Percentiles rank a stretch among this genome's conserved stretches.
These are phyloP conservation scores for Hippocampus abdominalis DNA, from an alignment of 2,113 vertebrate species.

Conservation along the genomic window DNA sequence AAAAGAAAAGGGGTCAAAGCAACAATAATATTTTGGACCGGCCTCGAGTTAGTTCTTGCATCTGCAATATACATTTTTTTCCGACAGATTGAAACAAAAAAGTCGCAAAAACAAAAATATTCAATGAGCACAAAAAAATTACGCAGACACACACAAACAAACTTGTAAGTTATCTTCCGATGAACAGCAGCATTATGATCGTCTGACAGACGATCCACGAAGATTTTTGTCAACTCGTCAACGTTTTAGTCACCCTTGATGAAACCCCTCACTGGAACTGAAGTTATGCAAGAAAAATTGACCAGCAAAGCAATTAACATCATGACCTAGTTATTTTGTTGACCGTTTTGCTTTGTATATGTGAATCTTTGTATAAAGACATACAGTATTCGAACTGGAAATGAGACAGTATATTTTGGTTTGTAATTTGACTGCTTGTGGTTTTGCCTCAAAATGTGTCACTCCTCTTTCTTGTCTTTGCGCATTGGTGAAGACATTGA, in stretches of 20 bases:
- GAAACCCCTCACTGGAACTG: too few relatives aligned
- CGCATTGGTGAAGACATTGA: conserved; percentile 24
- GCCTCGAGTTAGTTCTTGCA: not conserved
- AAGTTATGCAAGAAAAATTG: too few relatives aligned
- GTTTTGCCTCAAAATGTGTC: not conserved
- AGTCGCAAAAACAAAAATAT: not conserved
- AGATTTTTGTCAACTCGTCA: too few relatives aligned
- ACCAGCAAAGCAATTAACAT: not conserved
- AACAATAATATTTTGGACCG: not conserved
- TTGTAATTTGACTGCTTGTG: not conserved
- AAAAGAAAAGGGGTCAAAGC: not conserved
- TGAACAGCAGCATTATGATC: too few relatives aligned
- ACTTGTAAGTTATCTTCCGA: too few relatives aligned
- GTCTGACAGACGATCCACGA: too few relatives aligned
- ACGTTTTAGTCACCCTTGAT: too few relatives aligned
- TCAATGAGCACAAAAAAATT: too few relatives aligned
- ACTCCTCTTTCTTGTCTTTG: conserved; percentile 2
- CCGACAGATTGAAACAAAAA: too few relatives aligned
- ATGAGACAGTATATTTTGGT: not conserved
- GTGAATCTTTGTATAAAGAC: too few relatives aligned
- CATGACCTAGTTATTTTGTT: not conserved
- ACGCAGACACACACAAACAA: too few relatives aligned
- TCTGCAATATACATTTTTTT: not conserved
- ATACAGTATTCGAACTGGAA: not conserved
- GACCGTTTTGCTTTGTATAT: not conserved